These are phyloP conservation scores for Corythoichthys haematopterus DNA, from an alignment of 2,113 vertebrate genomes.

Conservation along the genomic window DNA sequence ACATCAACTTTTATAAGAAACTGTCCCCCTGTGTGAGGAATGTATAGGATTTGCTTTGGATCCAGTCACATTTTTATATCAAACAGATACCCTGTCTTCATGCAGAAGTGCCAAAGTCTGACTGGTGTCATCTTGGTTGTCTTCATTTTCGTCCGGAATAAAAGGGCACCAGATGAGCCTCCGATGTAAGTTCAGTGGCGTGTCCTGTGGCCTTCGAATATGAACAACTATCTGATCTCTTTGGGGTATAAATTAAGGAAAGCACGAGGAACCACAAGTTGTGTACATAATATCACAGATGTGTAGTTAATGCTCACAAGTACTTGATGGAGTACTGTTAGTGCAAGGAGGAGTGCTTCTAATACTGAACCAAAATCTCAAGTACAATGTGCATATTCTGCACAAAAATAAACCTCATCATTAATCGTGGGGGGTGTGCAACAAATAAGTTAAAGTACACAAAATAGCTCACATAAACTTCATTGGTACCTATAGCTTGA, in stretches of 20 bases:
- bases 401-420: no score
- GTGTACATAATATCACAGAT: not conserved
- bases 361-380: not conserved
- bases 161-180: constrained; percentile 97
- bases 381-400: no score
- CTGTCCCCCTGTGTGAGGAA: no score
- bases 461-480: no score
- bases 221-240: constrained; percentile 92
- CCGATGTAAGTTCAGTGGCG: constrained; percentile 80
- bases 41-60: not conserved
- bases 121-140: constrained; percentile 82
- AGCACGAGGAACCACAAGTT: not conserved
- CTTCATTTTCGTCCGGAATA: constrained; percentile 90
- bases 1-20: no score
- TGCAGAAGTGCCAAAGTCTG: constrained; percentile 89
- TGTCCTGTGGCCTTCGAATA: constrained; percentile 80
- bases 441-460: no score
- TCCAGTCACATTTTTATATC: not conserved
- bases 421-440: no score
- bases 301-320: not conserved
- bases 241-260: constrained; percentile 65
- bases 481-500: no score
- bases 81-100: constrained; percentile 81
- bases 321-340: not conserved
- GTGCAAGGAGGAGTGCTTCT: not conserved